These are phyloP conservation scores for Aegithalos caudatus DNA, from an alignment of 2,113 vertebrate species.

Conservation along the genomic window DNA sequence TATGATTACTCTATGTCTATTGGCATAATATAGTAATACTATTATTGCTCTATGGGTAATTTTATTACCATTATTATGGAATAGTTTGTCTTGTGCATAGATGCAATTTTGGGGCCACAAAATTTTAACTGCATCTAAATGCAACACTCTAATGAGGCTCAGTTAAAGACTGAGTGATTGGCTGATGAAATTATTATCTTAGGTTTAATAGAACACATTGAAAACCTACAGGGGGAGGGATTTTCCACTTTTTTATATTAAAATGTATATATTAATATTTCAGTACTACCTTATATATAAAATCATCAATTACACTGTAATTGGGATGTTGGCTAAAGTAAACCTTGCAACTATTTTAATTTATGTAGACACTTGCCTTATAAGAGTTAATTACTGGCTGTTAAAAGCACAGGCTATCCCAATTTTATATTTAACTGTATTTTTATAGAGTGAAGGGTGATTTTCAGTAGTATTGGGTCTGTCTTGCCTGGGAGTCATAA, in stretches of 20 bases:
- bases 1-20: neutral
- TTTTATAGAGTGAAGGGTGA: neutral
- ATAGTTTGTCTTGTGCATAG: neutral
- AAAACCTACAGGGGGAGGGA: neutral
- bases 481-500: neutral
- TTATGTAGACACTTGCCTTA: neutral
- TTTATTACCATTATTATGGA: neutral
- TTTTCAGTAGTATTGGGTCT: neutral
- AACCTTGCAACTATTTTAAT: neutral
- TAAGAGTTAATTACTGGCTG: neutral
- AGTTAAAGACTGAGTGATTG: neutral
- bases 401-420: neutral
- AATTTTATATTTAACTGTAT: neutral
- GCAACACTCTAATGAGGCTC: neutral
- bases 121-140: neutral
- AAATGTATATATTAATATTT: neutral
- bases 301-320: neutral
- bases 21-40: neutral
- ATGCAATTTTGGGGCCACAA: neutral
- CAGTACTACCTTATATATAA: neutral
- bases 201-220: neutral
- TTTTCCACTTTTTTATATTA: neutral
- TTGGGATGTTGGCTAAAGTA: neutral
- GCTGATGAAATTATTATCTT: neutral
- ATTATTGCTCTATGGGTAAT: neutral